Evolutionary conservation across 2,888 invertebrate genomes (phyloP).

Genomic region (Eulithis prunata): DNA sequence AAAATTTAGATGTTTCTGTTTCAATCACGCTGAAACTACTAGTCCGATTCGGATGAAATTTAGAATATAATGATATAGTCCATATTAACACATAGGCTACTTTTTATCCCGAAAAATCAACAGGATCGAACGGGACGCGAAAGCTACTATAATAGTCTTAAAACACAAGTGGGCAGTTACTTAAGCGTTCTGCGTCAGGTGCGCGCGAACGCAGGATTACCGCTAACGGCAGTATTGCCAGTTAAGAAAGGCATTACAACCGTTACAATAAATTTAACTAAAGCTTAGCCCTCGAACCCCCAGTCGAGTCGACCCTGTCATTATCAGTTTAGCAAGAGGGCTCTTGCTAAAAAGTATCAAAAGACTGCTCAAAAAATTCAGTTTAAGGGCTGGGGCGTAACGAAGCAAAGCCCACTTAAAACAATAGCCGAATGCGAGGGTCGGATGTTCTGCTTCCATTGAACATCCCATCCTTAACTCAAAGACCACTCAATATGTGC

Average conservation of each 20-base stretch:
- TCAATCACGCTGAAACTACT: too few relatives aligned
- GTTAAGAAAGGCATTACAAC: constrained; percentile 69
- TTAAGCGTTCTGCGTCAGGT: constrained; percentile 59
- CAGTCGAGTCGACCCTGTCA: constrained; percentile 62
- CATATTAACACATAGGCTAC: too few relatives aligned
- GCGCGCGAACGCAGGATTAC: constrained; percentile 66
- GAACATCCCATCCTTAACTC: constrained; percentile 71
- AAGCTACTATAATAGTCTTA: constrained; percentile 16
- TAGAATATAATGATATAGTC: too few relatives aligned
- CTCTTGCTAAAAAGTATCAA: constrained; percentile 69
- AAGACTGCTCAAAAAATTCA: constrained; percentile 67
- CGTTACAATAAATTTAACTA: constrained; percentile 78
- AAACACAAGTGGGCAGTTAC: constrained; percentile 43
- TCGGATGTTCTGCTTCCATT: constrained; percentile 63
- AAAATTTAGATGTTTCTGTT: too few relatives aligned
- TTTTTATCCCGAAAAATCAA: too few relatives aligned
- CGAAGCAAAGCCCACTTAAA: constrained; percentile 82
- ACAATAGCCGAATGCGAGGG: constrained; percentile 82
- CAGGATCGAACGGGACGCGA: too few relatives aligned
- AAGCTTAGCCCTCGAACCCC: constrained; percentile 55
- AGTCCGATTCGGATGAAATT: too few relatives aligned
- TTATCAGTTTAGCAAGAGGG: constrained; percentile 80
- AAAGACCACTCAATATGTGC: constrained; percentile 79
- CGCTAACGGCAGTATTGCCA: constrained; percentile 69
- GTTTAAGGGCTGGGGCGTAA: constrained; percentile 76